A percentile compares a stretch with the other conserved stretches of the same genome.
These are phyloP conservation scores for Limnephilus rhombicus DNA, from an alignment of 2,888 invertebrate species.

Conservation along the genomic window DNA sequence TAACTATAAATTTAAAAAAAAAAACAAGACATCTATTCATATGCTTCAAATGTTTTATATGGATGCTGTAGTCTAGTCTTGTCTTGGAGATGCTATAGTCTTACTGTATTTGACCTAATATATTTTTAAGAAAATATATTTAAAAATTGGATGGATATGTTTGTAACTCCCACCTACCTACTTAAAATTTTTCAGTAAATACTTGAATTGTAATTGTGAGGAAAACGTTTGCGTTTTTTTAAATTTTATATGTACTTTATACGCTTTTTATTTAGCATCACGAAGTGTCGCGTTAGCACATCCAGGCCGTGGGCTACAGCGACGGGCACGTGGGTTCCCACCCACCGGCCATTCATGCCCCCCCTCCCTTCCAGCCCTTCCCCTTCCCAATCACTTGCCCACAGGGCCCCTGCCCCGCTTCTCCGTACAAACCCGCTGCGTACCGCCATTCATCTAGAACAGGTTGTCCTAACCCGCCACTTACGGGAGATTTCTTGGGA, in stretches of 20 bases:
- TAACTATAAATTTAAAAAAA: background rate
- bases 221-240: background rate
- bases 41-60: background rate
- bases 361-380: constrained; percentile 35
- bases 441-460: constrained; percentile 62
- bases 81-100: too few relatives aligned
- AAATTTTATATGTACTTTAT: background rate
- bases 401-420: constrained; percentile 9
- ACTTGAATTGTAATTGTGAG: background rate
- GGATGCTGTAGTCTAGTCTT: too few relatives aligned
- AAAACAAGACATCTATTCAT: background rate
- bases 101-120: too few relatives aligned
- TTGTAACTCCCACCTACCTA: background rate
- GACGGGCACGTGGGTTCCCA: constrained; percentile 61
- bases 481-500: background rate
- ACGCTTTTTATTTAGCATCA: background rate
- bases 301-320: constrained; percentile 19
- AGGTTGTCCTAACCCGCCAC: constrained; percentile 58
- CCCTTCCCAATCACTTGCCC: background rate
- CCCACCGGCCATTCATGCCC: constrained; percentile 62
- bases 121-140: too few relatives aligned
- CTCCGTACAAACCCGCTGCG: constrained; percentile 17
- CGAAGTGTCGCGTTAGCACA: constrained; percentile 15
- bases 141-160: background rate
- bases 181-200: background rate